These are phyloP conservation scores for Argopecten irradians DNA, from an alignment of 1,140 invertebrate genomes.

Conservation along the genomic window DNA sequence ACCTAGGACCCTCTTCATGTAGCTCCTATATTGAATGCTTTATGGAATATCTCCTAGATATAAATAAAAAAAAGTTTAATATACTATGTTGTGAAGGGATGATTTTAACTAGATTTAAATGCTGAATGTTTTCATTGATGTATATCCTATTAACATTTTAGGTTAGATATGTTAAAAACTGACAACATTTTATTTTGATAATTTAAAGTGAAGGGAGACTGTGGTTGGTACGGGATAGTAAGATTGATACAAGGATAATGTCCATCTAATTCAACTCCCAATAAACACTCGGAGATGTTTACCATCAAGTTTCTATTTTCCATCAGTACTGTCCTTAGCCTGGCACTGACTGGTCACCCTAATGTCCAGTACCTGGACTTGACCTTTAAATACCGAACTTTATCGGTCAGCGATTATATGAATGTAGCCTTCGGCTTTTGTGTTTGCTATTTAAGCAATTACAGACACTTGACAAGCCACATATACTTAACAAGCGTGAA, in stretches of 20 bases:
- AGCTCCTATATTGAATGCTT: not conserved
- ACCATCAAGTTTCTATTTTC: not conserved
- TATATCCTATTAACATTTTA: too few species aligned
- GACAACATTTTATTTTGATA: not conserved
- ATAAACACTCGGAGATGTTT: not conserved
- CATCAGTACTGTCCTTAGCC: not conserved
- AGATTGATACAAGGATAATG: not conserved
- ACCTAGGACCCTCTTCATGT: not conserved
- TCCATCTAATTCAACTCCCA: not conserved
- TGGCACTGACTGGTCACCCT: not conserved
- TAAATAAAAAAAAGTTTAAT: too few species aligned
- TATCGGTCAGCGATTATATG: not conserved
- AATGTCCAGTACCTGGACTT: not conserved
- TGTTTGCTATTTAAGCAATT: conserved; percentile 1
- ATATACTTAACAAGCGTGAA: not conserved
- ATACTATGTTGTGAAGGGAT: not conserved
- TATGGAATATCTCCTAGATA: not conserved
- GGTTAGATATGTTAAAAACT: not conserved
- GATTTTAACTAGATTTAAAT: not conserved
- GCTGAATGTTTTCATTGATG: not conserved
- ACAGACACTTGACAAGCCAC: not conserved
- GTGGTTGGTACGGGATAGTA: not conserved
- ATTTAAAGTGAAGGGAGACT: not conserved
- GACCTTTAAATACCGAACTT: not conserved
- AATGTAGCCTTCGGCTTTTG: not conserved